Conservation (phyloP, 1,140 invertebrate species). For the Sweltsa coloradensis region DNA sequence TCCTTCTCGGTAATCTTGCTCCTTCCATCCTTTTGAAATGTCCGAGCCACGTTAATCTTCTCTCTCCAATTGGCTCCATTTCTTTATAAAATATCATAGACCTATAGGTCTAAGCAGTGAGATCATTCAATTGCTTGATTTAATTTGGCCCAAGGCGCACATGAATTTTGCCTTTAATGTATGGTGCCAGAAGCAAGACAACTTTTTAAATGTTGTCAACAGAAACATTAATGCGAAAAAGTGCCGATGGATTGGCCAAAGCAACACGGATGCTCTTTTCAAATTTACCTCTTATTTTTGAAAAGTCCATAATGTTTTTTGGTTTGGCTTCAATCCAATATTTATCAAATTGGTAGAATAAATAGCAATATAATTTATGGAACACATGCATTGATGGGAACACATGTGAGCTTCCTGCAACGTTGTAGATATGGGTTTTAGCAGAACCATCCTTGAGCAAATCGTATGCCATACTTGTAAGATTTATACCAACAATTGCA, state of each 20-base stretch:
- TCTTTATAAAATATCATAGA: too few relatives aligned
- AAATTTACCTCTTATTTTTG: slow-evolving; percentile 71
- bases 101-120: too few relatives aligned
- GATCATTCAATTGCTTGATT: too few relatives aligned
- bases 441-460: slow-evolving; percentile 69
- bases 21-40: too few relatives aligned
- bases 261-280: slow-evolving; percentile 52
- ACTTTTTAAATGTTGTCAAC: slow-evolving; percentile 37
- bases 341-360: slow-evolving; percentile 88
- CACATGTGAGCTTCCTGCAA: slow-evolving; percentile 35
- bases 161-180: too few relatives aligned
- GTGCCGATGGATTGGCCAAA: slow-evolving; percentile 46
- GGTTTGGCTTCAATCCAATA: slow-evolving; percentile 88
- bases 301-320: slow-evolving; percentile 90
- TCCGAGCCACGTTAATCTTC: too few relatives aligned
- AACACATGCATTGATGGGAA: slow-evolving; percentile 66
- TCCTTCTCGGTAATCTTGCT: too few relatives aligned
- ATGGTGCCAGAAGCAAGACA: too few relatives aligned
- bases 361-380: slow-evolving; percentile 87
- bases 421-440: slow-evolving; percentile 89
- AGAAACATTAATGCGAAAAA: slow-evolving; percentile 60
- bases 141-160: too few relatives aligned
- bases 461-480: slow-evolving; percentile 80
- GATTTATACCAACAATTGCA: slow-evolving; percentile 87
- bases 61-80: too few relatives aligned